Percentiles rank a stretch among this genome's conserved stretches.
Conservation (phyloP, 1,140 invertebrate genomes). For the Agrypnia vestita region DNA sequence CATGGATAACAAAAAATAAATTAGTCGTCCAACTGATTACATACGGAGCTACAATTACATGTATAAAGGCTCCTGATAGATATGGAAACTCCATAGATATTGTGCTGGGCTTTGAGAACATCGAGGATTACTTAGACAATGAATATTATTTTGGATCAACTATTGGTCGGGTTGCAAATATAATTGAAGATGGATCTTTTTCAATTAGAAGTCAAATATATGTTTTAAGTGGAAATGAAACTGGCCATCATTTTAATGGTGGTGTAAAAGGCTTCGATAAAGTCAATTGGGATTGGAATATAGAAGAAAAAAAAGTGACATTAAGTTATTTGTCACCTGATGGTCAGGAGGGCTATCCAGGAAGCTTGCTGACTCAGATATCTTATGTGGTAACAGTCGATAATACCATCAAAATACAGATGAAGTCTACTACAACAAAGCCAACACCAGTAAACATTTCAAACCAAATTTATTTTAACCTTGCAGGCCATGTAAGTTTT, state of each 20-base stretch:
- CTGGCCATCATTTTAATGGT: slow-evolving; percentile 87
- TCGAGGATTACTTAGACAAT: slow-evolving; percentile 77
- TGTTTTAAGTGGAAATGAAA: slow-evolving; percentile 81
- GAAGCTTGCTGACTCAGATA: slow-evolving; percentile 79
- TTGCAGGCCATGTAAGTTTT: slow-evolving; percentile 84
- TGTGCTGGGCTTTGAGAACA: slow-evolving; percentile 85
- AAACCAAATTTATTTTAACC: slow-evolving; percentile 96
- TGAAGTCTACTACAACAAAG: slow-evolving; percentile 82
- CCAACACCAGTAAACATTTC: slow-evolving; percentile 91
- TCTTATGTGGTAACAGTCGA: slow-evolving; percentile 83
- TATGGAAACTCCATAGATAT: slow-evolving; percentile 80
- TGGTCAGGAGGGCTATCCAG: slow-evolving; percentile 92
- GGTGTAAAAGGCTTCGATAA: slow-evolving; percentile 90
- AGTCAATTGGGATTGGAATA: slow-evolving; percentile 78
- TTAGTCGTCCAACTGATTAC: slow-evolving; percentile 79
- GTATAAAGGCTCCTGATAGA: slow-evolving; percentile 82
- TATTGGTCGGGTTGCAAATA: slow-evolving; percentile 90
- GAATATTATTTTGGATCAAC: slow-evolving; percentile 91
- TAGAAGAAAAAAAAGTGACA: slow-evolving; percentile 73
- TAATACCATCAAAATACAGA: slow-evolving; percentile 82
- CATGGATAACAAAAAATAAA: slow-evolving; percentile 75
- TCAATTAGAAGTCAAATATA: slow-evolving; percentile 72
- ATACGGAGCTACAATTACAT: slow-evolving; percentile 85
- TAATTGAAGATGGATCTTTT: slow-evolving; percentile 83
- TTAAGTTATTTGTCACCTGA: slow-evolving; percentile 83